Evolutionary conservation across 2,888 invertebrate species (phyloP).

Genomic region (Nipponacmea schrenckii): DNA sequence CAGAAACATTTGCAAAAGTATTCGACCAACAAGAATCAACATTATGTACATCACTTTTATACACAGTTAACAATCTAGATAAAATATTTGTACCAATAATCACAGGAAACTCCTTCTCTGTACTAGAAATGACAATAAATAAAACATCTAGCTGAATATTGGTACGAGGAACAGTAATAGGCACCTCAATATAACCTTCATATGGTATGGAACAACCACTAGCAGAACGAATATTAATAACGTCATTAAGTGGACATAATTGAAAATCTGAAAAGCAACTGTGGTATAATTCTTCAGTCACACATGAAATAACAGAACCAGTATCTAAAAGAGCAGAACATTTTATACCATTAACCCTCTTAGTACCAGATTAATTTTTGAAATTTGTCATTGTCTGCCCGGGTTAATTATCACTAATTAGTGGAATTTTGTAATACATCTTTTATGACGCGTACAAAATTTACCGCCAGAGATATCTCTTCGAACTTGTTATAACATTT

Average conservation of each 20-base stretch:
- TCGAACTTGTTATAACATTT: no score
- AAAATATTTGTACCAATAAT: neutral
- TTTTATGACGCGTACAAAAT: no score
- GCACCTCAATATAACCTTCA: neutral
- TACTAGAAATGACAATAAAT: neutral
- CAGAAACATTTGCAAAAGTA: neutral
- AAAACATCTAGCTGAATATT: neutral
- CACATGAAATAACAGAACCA: neutral
- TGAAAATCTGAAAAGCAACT: neutral
- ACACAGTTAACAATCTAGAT: neutral
- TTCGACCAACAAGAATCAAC: neutral
- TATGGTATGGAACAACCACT: neutral
- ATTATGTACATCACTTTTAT: neutral
- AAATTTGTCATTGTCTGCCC: no score
- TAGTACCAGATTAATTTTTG: no score
- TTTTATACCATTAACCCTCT: constrained; percentile 1
- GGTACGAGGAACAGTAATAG: neutral
- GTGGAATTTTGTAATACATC: no score
- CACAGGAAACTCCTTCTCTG: neutral
- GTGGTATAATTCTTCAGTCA: neutral
- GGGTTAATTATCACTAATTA: no score
- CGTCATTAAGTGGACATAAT: neutral
- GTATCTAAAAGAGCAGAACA: neutral
- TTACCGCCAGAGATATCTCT: no score
- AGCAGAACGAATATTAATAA: neutral